Conservation (phyloP, 2,797 vertebrate species). For the Melanotaenia parkinsoni region DNA sequence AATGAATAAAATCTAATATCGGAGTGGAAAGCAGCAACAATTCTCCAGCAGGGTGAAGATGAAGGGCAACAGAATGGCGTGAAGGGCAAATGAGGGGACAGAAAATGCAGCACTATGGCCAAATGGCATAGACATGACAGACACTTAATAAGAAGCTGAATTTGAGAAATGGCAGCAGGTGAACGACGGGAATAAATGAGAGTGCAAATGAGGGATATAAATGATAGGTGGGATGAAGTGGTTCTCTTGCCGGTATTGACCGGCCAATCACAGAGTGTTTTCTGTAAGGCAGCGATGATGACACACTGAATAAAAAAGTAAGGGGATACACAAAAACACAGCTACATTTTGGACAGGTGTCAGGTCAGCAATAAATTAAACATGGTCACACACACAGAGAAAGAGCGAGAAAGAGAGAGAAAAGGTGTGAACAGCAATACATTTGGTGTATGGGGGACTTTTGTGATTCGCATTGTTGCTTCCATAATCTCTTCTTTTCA, state of each 20-base stretch:
- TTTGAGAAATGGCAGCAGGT: slow-evolving; percentile 59
- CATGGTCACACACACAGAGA: background rate
- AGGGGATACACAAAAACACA: slow-evolving; percentile 9
- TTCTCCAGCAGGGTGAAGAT: slow-evolving; percentile 37
- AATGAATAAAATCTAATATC: background rate
- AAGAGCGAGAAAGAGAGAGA: slow-evolving; percentile 9
- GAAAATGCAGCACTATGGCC: slow-evolving; percentile 31
- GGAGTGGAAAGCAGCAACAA: slow-evolving; percentile 3
- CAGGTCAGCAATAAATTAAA: slow-evolving; percentile 42
- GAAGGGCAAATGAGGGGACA: slow-evolving; percentile 57
- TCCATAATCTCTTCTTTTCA: slow-evolving; percentile 40
- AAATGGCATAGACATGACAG: slow-evolving; percentile 64
- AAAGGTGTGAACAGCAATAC: slow-evolving; percentile 38
- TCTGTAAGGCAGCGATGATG: slow-evolving; percentile 51
- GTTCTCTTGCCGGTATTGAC: slow-evolving; percentile 41
- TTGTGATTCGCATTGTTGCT: slow-evolving; percentile 46
- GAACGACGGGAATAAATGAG: slow-evolving; percentile 63
- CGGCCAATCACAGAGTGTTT: slow-evolving; percentile 63
- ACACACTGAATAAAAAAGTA: slow-evolving; percentile 26
- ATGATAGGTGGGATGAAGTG: slow-evolving; percentile 38
- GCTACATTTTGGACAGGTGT: slow-evolving; percentile 41
- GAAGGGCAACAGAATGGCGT: slow-evolving; percentile 12
- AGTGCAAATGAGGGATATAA: slow-evolving; percentile 55
- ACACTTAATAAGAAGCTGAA: slow-evolving; percentile 69
- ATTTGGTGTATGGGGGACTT: slow-evolving; percentile 35